Evolutionary conservation across 2,888 invertebrate species (phyloP).

Genomic region (Meandrusa payeni): DNA sequence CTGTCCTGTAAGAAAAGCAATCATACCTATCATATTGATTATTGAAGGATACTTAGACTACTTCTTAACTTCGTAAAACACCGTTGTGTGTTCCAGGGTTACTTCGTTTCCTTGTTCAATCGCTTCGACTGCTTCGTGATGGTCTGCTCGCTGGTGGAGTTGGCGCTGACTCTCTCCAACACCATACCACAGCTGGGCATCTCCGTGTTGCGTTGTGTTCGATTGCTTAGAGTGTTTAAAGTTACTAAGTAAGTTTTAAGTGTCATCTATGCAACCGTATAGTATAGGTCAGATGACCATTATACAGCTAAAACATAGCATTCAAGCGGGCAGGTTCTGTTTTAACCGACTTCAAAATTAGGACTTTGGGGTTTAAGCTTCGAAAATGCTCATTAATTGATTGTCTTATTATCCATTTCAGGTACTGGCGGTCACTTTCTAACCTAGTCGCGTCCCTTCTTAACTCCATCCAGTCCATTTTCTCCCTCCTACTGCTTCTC

Average conservation of each 20-base stretch:
- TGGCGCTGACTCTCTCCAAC: constrained; percentile 91
- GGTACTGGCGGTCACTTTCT: constrained; percentile 98
- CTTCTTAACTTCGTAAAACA: too few species aligned
- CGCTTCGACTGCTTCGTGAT: constrained; percentile 99
- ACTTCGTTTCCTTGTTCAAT: constrained; percentile 99
- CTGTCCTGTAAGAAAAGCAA: too few species aligned
- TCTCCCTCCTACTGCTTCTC: constrained; percentile 95
- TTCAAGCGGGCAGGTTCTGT: too few species aligned
- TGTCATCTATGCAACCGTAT: too few species aligned
- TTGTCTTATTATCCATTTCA: too few species aligned
- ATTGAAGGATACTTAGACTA: too few species aligned
- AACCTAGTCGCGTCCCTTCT: constrained; percentile 98
- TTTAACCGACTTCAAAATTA: too few species aligned
- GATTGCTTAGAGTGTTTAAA: constrained; percentile 98
- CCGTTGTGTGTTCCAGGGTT: constrained; percentile 93
- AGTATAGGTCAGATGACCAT: too few species aligned
- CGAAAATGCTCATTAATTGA: too few species aligned
- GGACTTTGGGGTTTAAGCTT: too few species aligned
- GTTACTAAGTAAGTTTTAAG: constrained; percentile 98
- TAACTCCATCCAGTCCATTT: constrained; percentile 99
- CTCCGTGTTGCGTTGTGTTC: constrained; percentile 97
- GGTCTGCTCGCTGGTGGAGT: constrained; percentile 97
- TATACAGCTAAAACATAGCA: too few species aligned
- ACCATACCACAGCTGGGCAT: constrained; percentile 98
- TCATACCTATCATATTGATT: too few species aligned